phyloP scores from a whole-genome alignment of 2,113 vertebrate species.

The Thermophis baileyi region DNA sequence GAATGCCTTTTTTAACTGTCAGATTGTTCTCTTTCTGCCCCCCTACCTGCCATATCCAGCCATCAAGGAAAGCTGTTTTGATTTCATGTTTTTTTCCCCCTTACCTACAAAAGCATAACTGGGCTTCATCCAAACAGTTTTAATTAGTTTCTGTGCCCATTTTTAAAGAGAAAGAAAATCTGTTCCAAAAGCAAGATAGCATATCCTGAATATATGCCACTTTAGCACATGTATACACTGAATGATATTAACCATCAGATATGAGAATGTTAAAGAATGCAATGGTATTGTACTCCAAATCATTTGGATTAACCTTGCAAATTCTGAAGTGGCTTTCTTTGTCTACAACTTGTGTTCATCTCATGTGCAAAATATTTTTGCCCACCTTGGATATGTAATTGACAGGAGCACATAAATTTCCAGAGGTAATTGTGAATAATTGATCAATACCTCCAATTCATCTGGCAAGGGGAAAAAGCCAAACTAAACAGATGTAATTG shows the following conservation, averaged over 20 bases:
- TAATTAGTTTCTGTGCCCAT: slow-evolving; percentile 4
- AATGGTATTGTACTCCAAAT: not conserved
- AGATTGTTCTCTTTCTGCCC: not conserved
- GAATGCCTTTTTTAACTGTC: slow-evolving; percentile 20
- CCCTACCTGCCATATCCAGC: not conserved
- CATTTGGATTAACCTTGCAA: not conserved
- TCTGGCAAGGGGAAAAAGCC: not conserved
- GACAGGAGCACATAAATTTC: not conserved
- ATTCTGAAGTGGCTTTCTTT: not conserved
- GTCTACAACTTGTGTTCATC: not conserved
- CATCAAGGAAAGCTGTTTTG: slow-evolving; percentile 19
- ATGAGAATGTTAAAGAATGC: not conserved
- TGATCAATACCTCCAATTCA: not conserved
- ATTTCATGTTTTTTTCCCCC: not conserved
- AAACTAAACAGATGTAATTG: not conserved
- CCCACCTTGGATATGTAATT: not conserved
- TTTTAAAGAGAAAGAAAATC: slow-evolving; percentile 1
- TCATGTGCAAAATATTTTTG: not conserved
- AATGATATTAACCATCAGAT: not conserved
- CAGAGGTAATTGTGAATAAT: not conserved
- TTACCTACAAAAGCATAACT: slow-evolving; percentile 5
- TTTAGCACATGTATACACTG: not conserved
- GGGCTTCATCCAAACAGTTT: not conserved
- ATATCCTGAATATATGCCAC: not conserved
- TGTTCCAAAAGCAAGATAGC: not conserved